A percentile compares a stretch with the other conserved stretches of the same genome.
Conservation (phyloP, 2,113 vertebrate species). For the Gymnarchus niloticus region DNA sequence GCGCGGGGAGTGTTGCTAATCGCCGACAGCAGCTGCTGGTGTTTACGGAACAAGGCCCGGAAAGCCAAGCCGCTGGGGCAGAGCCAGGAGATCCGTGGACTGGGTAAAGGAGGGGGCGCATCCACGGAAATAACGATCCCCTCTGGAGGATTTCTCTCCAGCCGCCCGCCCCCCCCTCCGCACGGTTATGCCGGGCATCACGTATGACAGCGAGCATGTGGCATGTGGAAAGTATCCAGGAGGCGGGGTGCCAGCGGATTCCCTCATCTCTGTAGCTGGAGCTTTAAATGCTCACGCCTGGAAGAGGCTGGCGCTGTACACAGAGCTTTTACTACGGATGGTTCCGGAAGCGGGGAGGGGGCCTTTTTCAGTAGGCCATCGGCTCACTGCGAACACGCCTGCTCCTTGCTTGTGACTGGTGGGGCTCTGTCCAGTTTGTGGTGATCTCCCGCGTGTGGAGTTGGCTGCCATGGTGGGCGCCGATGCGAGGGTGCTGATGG, state of each 20-base stretch:
- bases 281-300: conserved; percentile 40
- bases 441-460: neutral
- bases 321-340: neutral
- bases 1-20: conserved; percentile 59
- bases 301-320: neutral
- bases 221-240: conserved; percentile 64
- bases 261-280: conserved; percentile 48
- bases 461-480: neutral
- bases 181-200: conserved; percentile 48
- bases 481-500: neutral
- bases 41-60: conserved; percentile 56
- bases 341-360: neutral
- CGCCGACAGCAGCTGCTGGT: conserved; percentile 63
- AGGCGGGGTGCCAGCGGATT: conserved; percentile 57
- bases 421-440: neutral
- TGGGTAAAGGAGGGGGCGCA: conserved; percentile 27
- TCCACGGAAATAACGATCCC: conserved; percentile 58
- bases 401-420: neutral
- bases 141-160: conserved; percentile 45
- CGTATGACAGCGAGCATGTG: conserved; percentile 68
- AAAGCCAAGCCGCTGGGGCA: conserved; percentile 45
- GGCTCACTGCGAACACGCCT: neutral
- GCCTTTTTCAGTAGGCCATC: neutral
- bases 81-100: conserved; percentile 49
- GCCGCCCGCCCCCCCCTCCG: conserved; percentile 39